phyloP scores from a whole-genome alignment of 2,888 invertebrate species.

The Drosophila affinis region DNA sequence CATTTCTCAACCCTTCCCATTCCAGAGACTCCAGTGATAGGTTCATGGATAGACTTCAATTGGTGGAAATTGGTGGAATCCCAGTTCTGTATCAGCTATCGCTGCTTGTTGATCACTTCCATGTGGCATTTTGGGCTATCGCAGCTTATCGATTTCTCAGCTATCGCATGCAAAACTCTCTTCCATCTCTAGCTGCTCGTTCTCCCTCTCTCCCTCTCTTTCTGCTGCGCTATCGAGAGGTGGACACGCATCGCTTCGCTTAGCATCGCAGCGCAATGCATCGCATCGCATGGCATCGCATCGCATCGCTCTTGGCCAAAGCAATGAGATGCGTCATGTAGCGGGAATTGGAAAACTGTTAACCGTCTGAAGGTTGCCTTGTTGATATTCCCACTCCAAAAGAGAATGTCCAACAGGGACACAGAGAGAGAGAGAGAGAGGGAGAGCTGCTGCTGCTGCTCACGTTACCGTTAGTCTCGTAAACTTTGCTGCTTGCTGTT shows the following conservation, averaged over 20 bases:
- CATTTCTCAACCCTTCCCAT: neutral
- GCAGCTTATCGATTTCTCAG: neutral
- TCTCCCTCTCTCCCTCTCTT: neutral
- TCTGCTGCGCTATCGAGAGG: neutral
- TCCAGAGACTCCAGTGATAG: too few relatives aligned
- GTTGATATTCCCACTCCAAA: constrained; percentile 35
- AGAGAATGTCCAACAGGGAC: constrained; percentile 19
- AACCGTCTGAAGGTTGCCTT: constrained; percentile 49
- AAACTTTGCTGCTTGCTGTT: constrained; percentile 35
- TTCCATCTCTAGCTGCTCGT: neutral
- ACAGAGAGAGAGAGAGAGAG: neutral
- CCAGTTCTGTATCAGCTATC: neutral
- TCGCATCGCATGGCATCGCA: constrained; percentile 18
- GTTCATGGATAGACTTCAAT: too few relatives aligned
- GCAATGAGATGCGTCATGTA: constrained; percentile 54
- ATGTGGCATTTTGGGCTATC: neutral
- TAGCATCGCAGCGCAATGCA: constrained; percentile 11
- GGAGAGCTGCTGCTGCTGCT: neutral
- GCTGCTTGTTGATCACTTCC: neutral
- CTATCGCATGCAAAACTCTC: neutral
- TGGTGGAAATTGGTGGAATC: too few relatives aligned
- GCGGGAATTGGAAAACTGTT: constrained; percentile 62
- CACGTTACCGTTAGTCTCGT: constrained; percentile 25
- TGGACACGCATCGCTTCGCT: constrained; percentile 12
- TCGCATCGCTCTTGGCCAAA: constrained; percentile 45